Evolutionary conservation across 2,888 invertebrate genomes (phyloP).

Genomic region (Leucophenga montana): DNA sequence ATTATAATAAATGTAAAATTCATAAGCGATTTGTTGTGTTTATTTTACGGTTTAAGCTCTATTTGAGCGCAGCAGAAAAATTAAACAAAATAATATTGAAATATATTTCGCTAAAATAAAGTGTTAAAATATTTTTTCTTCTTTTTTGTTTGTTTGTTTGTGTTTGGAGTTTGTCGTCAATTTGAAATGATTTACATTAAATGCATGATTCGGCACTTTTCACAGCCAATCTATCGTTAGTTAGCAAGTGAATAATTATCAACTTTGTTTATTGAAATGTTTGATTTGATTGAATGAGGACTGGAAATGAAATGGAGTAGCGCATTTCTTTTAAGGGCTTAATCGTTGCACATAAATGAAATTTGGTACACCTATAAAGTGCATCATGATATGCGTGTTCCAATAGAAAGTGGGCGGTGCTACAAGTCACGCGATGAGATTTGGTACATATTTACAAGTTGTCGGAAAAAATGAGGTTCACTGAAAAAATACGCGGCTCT

Average conservation of each 20-base stretch:
- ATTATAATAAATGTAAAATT: constrained; percentile 70
- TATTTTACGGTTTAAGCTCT: not conserved
- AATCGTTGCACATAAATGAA: no score
- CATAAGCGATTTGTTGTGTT: constrained; percentile 49
- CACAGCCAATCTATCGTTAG: constrained; percentile 36
- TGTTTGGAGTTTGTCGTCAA: constrained; percentile 58
- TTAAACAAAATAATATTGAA: constrained; percentile 45
- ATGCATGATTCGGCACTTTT: constrained; percentile 49
- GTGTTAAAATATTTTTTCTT: constrained; percentile 70
- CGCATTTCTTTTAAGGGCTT: no score
- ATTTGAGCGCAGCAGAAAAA: constrained; percentile 31
- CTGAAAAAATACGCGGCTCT: no score
- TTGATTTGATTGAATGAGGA: constrained; percentile 51
- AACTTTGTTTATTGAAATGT: not conserved
- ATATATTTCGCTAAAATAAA: constrained; percentile 43
- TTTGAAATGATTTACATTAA: constrained; percentile 41
- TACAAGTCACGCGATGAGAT: no score
- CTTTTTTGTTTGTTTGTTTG: constrained; percentile 53
- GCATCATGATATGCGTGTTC: no score
- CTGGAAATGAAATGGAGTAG: no score
- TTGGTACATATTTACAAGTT: no score
- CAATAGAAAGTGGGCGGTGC: no score
- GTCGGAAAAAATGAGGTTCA: no score
- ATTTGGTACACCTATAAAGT: no score
- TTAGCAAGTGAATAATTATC: constrained; percentile 66